A percentile compares a stretch with the other conserved stretches of the same genome.
Conservation (phyloP, 2,797 vertebrate species). For the Coracias cyanogaster region DNA sequence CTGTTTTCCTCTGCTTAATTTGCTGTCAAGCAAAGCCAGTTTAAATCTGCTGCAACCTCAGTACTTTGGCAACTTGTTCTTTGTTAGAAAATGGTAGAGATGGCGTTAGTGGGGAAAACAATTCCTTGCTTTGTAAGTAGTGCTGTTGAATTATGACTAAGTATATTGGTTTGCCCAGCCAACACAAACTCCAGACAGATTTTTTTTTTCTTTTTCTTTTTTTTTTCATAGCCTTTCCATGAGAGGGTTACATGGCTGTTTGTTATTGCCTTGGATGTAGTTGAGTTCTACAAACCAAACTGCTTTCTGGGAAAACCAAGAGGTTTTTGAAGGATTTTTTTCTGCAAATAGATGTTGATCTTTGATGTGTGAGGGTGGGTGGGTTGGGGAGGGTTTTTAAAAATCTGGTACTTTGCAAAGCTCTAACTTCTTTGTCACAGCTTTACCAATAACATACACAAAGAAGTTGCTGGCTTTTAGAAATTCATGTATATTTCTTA, state of each 20-base stretch:
- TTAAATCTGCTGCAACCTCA: not conserved
- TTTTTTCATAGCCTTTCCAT: not conserved
- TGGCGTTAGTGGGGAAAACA: slow-evolving; percentile 44
- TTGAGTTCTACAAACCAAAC: slow-evolving; percentile 10
- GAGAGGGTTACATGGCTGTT: slow-evolving; percentile 1
- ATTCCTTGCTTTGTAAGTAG: slow-evolving; percentile 66
- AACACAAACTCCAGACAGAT: slow-evolving; percentile 40
- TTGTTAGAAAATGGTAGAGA: slow-evolving; percentile 12
- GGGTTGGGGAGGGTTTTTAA: not conserved
- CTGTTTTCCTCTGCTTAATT: not conserved
- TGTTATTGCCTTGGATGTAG: slow-evolving; percentile 24
- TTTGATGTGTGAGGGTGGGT: not conserved
- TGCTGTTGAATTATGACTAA: slow-evolving; percentile 46
- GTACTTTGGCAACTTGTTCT: slow-evolving; percentile 23
- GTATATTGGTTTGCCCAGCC: slow-evolving; percentile 61
- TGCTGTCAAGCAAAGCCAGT: not conserved
- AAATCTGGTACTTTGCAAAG: not conserved
- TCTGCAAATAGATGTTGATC: not conserved
- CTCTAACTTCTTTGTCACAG: not conserved
- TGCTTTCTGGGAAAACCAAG: slow-evolving; percentile 41
- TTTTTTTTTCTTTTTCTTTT: not conserved
- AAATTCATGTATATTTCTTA: not conserved
- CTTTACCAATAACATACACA: not conserved
- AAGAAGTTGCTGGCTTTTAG: not conserved
- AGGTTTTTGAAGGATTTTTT: slow-evolving; percentile 32